Evolutionary conservation across 2,797 vertebrate genomes (phyloP), one percentile per base, ranked within the genome.

Genomic region (Semotilus atromaculatus): DNA sequence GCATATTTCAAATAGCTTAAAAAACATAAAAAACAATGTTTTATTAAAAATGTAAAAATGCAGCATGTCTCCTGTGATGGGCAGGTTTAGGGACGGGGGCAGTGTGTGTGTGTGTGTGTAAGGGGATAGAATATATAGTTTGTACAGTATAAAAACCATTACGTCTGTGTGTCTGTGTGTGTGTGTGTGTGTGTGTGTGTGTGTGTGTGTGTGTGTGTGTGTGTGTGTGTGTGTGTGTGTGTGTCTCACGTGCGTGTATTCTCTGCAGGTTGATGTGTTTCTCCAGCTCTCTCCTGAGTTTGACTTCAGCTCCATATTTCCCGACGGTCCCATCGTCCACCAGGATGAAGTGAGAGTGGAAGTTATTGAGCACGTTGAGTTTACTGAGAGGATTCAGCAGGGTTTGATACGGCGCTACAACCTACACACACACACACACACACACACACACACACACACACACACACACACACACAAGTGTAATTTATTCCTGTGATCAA

Each of bases 271-370:
- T 99, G 92, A 99, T 97, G 66, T 97, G 97, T 94, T 99, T 99
- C 94, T 99, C 98, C 91, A 99, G 94, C 90, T 99, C 97, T 89
- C 97, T 94, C 73, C 98, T 93, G 85, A 99, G 92, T 86, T 95
- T 95, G 82, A 98, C 97, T 95, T 99, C 98, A 3, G 97, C 96
- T 8, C 98, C 98, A 6, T 99, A 99, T 89, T 97, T 98, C 75
- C 98, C 98, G 90, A 99, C 97, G 2, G 98, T 99, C 85, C 98
- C 98, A 88, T 99, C 97, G 81, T 99, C 98, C 95, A 99, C 98
- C 94, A 99, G 92, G 86, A 99, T 96, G 93, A 99, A 99, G 93
- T 99, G 98, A 60, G 98, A 99, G 94, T 99, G 98, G 31, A 99
- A 95, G 90, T 97, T 99, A 93, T 99, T 99, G 84, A 99, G 94